Base-by-base conservation (phyloP, 1,140 invertebrate species). In the Hypothenemus hampei region DNA sequence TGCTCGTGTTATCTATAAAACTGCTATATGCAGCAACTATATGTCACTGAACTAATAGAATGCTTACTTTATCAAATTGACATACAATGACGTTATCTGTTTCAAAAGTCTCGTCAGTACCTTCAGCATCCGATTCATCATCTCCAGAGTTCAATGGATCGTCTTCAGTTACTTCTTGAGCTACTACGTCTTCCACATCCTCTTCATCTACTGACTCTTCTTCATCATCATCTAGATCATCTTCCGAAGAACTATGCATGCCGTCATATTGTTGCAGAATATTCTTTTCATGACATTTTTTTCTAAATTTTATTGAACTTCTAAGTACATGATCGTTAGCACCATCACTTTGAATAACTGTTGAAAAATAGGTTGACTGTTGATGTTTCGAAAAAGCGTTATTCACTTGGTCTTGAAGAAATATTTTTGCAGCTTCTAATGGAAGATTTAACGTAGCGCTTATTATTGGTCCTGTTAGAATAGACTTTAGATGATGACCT, bases 31-130 rank as follows among this genome's bases (percentile, higher is more conserved):
- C 7, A 37, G 2, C 8, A 37, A 37, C 11, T 18, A 2, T 37
- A 22, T 3, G 20, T 11, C 20, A 20, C 15, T 43, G 21, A 26
- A 26, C 13, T 24, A 16, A 26, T 26, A 24, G 4, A 45, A 45
- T 37, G 41, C 21, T 18, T 29, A 61, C 59, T 55, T 98, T 98
- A 75, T 98, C 96, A 80, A 97, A 99, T 71, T 98, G 96, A 72
- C 96, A 99, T 22, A 99, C 95, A 57, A 99, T 93, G 45, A 98
- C 93, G 81, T 98, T 97, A 57, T 98, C 94, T 47, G 94, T 94
- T 65, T 98, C 93, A 78, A 97, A 97, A 67, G 97, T 78, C 69
- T 95, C 93, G 56, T 83, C 79, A 0, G 91, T 86, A 70, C 55
- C 59, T 40, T 98, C 95, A 66, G 97, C 94, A 71, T 98, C 96